phyloP scores from a whole-genome alignment of 2,113 vertebrate genomes.

The Chloropsis hardwickii region DNA sequence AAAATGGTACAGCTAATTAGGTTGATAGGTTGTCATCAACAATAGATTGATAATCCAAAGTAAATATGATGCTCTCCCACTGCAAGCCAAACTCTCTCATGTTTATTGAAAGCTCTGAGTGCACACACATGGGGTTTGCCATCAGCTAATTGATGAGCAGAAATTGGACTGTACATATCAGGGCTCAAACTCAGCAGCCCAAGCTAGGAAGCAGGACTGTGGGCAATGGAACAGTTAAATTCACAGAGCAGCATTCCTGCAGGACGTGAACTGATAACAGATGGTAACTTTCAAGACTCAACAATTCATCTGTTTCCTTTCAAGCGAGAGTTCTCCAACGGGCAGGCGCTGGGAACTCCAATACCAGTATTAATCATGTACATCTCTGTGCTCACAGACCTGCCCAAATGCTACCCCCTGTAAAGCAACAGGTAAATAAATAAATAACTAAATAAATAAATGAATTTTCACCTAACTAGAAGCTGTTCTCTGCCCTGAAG shows the following conservation, averaged over 20 bases:
- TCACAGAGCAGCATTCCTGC: not conserved
- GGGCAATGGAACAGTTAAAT: conserved; percentile 8
- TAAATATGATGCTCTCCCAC: conserved; percentile 23
- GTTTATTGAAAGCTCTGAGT: not conserved
- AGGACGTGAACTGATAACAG: not conserved
- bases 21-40: conserved; percentile 55
- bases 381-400: not conserved
- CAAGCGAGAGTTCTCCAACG: not conserved
- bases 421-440: not conserved
- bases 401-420: not conserved
- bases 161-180: not conserved
- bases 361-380: not conserved
- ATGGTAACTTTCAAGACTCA: conserved; percentile 41
- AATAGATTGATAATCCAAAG: conserved; percentile 60
- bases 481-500: not conserved
- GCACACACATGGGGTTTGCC: not conserved
- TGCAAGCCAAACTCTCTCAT: not conserved
- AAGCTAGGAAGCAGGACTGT: not conserved
- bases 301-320: not conserved
- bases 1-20: conserved; percentile 54
- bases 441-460: not conserved
- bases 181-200: not conserved
- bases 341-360: not conserved
- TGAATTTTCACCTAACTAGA: not conserved
- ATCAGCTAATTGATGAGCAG: not conserved